A percentile compares a stretch with the other conserved stretches of the same genome.
phyloP scores from a whole-genome alignment of 2,888 invertebrate genomes.

The Oasisia sp. region DNA sequence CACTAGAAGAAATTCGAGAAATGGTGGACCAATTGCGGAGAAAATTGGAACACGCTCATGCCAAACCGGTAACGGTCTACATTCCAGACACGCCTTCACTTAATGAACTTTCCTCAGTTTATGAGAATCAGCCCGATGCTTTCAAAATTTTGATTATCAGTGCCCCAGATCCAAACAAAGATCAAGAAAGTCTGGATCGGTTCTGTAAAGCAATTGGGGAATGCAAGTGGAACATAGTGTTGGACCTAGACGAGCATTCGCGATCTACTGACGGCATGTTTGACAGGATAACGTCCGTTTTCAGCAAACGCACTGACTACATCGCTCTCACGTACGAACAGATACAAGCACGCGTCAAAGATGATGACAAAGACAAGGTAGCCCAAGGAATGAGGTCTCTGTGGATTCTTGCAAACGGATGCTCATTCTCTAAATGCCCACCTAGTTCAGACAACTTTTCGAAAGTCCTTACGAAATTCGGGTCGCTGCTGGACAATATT shows the following conservation, averaged over 20 bases:
- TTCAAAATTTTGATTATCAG: background rate
- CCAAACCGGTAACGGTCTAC: background rate
- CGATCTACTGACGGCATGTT: background rate
- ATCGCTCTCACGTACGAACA: background rate
- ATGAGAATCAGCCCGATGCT: background rate
- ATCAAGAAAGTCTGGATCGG: background rate
- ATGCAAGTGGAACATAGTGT: conserved; percentile 1
- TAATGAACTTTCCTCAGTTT: background rate
- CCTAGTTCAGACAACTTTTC: background rate
- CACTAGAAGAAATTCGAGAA: background rate
- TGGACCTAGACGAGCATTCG: background rate
- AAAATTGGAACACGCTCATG: background rate
- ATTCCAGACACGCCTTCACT: background rate
- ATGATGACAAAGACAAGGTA: background rate
- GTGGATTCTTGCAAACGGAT: background rate
- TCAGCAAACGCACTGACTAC: background rate
- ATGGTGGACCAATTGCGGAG: background rate
- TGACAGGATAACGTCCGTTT: background rate
- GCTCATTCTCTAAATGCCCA: background rate
- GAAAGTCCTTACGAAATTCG: background rate
- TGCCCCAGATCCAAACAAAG: background rate
- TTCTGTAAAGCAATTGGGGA: background rate
- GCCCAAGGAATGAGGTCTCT: background rate
- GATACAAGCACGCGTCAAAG: background rate
- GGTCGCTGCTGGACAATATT: background rate